Conservation (phyloP, 2,797 vertebrate species). For the Phrynocephalus forsythii region DNA sequence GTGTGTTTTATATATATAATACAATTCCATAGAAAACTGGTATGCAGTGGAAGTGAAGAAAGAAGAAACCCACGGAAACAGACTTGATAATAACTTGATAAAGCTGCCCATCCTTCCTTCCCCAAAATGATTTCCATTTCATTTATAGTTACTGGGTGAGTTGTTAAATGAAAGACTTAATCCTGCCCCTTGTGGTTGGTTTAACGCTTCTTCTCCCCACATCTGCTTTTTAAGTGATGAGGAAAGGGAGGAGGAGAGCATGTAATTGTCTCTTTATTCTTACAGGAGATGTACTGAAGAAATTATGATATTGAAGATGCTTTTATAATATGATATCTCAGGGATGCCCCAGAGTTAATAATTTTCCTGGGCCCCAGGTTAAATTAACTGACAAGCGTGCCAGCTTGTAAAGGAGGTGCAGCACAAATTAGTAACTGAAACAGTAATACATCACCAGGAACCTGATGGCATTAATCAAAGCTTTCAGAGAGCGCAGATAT, state of each 20-base stretch:
- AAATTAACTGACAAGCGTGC: neutral
- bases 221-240: neutral
- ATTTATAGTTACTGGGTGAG: neutral
- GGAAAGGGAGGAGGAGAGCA: neutral
- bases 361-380: neutral
- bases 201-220: neutral
- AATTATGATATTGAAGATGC: too few species aligned
- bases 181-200: neutral
- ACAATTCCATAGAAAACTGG: too few species aligned
- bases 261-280: neutral
- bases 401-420: neutral
- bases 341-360: neutral
- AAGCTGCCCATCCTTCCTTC: neutral
- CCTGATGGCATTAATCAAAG: conserved; percentile 16
- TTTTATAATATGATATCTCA: neutral
- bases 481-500: neutral
- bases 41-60: too few species aligned
- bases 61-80: too few species aligned
- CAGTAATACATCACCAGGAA: neutral
- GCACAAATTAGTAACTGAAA: neutral
- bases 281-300: too few species aligned
- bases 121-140: too few species aligned
- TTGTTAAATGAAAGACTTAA: too few species aligned
- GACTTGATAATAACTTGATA: neutral
- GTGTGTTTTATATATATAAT: too few species aligned